Evolutionary conservation across 2,888 invertebrate species (phyloP), one percentile per base, ranked within the genome.

Genomic region (Lasius platythorax): DNA sequence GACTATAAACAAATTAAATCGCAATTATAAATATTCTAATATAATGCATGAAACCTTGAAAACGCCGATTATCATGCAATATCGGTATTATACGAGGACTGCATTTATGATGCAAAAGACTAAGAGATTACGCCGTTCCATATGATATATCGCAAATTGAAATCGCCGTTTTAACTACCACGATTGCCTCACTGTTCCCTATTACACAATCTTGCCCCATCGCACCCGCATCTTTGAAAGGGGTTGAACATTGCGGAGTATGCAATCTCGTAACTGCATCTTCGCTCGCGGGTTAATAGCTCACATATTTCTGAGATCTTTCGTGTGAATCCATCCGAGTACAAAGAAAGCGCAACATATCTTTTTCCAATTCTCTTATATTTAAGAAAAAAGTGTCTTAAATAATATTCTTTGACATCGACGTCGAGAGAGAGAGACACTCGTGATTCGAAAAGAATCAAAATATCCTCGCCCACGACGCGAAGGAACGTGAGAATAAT

Each of bases 21-120:
- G 67, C 53, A 18, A 68, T 78, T 68, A 70, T 73, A 73, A 63
- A 81, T 72, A 81, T 81, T 81, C 61, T 58, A 73, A 81, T 81
- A 73, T 46, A 72, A 61, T 33, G 58, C 61, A 28, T 15, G 37
- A 43, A 63, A 37, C 79, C 79, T 73, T 73, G 73, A 73, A 37
- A 63, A 63, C 12, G 12, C 2, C 61, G 50, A 81, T 81, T 81
- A 73, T 81, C 73, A 73, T 37, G 73, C 9, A 40, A 70, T 78
- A 68, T 68, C 30, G 68, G 40, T 70, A 78, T 73, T 81, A 53
- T 15, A 66, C 11, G 61, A 72, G 33, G 15, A 72, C 43, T 72
- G 33, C 46, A 63, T 73, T 81, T 81, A 40, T 50, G 46, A 72
- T 73, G 73, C 61, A 61, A 72, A 66, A 79, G 72, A 70, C 58